Evolutionary conservation across 1,140 invertebrate species (phyloP).

Genomic region (Formica selysi): DNA sequence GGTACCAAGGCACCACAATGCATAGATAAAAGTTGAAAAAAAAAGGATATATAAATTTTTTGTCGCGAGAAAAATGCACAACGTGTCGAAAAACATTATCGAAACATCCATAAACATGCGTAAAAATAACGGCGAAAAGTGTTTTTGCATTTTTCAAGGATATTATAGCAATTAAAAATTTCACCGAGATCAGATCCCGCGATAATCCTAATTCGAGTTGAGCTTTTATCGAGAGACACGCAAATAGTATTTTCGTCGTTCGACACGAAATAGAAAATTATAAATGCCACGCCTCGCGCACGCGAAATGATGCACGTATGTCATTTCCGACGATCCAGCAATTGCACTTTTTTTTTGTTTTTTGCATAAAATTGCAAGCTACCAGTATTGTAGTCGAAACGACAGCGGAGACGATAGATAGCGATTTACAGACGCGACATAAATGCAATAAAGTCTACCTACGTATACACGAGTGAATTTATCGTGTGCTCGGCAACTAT

Average conservation of each 20-base stretch:
- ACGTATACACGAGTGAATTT: background rate
- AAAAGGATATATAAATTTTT: no score
- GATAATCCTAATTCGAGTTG: background rate
- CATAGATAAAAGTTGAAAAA: background rate
- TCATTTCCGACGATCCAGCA: background rate
- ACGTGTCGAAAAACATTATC: background rate
- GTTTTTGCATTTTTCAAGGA: background rate
- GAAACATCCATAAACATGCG: no score
- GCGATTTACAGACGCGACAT: background rate
- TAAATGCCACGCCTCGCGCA: background rate
- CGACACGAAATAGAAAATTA: background rate
- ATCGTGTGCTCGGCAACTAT: constrained; percentile 10
- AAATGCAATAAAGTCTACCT: background rate
- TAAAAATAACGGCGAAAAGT: background rate
- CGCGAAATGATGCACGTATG: background rate
- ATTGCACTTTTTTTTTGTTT: background rate
- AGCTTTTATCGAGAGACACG: background rate
- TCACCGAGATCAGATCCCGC: no score
- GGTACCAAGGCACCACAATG: background rate
- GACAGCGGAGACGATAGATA: background rate
- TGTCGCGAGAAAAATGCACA: background rate
- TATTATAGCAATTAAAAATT: no score
- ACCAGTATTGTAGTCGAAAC: background rate
- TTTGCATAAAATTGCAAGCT: background rate
- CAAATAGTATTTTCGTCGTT: background rate